Evolutionary conservation across 2,888 invertebrate species (phyloP).

Genomic region (Formica aserva): DNA sequence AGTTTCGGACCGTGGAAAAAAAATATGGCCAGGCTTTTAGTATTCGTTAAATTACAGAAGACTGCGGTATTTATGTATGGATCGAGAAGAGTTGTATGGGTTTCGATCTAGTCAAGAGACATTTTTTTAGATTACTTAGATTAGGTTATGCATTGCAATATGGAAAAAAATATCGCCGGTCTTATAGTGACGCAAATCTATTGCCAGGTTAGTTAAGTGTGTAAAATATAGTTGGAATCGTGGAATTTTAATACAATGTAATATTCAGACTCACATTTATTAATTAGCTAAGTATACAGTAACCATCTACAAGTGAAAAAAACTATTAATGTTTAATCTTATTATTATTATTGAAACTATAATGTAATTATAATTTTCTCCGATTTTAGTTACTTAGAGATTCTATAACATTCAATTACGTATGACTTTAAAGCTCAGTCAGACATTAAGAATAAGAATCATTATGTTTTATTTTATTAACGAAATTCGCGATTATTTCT

Average conservation of each 20-base stretch:
- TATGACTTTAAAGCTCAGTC: not conserved
- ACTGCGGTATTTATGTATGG: slow-evolving; percentile 41
- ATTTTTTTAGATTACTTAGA: slow-evolving; percentile 49
- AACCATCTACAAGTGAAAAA: not conserved
- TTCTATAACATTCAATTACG: not conserved
- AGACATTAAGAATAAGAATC: not conserved
- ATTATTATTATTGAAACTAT: not conserved
- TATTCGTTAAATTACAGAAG: slow-evolving; percentile 54
- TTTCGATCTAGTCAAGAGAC: slow-evolving; percentile 24
- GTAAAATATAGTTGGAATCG: not conserved
- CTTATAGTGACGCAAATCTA: slow-evolving; percentile 1
- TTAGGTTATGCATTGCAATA: slow-evolving; percentile 19
- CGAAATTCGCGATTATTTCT: not conserved
- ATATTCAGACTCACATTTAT: not conserved
- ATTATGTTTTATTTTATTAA: not conserved
- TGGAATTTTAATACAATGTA: not conserved
- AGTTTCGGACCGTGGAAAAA: slow-evolving; percentile 42
- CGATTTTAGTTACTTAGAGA: not conserved
- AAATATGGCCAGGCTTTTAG: slow-evolving; percentile 48
- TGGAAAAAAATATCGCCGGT: slow-evolving; percentile 24
- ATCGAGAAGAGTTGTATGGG: slow-evolving; percentile 16
- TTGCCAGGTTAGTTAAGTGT: not conserved
- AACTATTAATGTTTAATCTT: not conserved
- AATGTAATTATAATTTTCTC: not conserved
- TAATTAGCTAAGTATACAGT: not conserved